Evolutionary conservation across 2,888 invertebrate species (phyloP).

Genomic region (Lycophotia porphyrea): DNA sequence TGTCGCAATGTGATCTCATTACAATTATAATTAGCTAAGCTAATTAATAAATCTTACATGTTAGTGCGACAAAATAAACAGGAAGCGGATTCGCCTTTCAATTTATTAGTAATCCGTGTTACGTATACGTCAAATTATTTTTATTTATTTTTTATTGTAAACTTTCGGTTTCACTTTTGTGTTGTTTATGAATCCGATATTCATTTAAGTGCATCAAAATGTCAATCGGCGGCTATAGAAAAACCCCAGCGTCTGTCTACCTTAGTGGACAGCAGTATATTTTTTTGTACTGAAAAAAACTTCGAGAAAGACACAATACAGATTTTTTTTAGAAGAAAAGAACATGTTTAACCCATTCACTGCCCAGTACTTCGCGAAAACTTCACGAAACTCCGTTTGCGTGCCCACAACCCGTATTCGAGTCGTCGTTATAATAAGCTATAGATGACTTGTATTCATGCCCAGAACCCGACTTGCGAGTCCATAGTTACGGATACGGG

Average conservation of each 20-base stretch:
- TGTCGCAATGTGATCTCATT: slow-evolving; percentile 48
- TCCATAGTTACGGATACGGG: too few species aligned
- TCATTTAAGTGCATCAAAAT: slow-evolving; percentile 9
- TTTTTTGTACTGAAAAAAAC: background rate
- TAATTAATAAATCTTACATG: slow-evolving; percentile 47
- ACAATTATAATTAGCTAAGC: slow-evolving; percentile 39
- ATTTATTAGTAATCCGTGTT: slow-evolving; percentile 51
- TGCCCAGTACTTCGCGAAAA: too few species aligned
- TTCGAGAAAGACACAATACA: background rate
- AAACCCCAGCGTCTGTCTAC: background rate
- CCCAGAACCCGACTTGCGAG: too few species aligned
- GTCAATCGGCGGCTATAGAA: background rate
- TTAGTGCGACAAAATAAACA: slow-evolving; percentile 54
- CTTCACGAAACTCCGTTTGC: too few species aligned
- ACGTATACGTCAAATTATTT: slow-evolving; percentile 36
- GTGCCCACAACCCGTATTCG: too few species aligned
- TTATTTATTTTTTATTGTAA: slow-evolving; percentile 32
- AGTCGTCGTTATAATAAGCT: too few species aligned
- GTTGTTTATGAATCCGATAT: slow-evolving; percentile 10
- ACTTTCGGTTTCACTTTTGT: slow-evolving; percentile 53
- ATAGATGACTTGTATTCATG: too few species aligned
- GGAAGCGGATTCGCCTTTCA: slow-evolving; percentile 64
- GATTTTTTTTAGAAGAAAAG: background rate
- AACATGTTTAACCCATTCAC: too few species aligned
- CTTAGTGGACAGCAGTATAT: too few species aligned